These are phyloP conservation scores for Capromys pilorides DNA, from an alignment of 2,797 vertebrate species.

Conservation along the genomic window DNA sequence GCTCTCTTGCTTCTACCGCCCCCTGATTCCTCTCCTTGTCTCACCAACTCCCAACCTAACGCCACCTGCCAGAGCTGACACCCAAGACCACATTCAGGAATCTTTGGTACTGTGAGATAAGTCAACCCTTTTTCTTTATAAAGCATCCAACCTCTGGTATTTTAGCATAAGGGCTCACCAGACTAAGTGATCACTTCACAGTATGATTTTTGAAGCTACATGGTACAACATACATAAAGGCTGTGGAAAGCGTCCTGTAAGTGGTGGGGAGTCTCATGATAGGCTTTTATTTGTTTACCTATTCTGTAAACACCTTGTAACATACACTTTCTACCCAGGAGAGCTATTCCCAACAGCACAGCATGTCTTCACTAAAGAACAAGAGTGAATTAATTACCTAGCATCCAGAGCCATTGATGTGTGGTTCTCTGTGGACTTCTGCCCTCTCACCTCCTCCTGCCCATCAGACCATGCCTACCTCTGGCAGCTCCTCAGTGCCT, in stretches of 20 bases:
- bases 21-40: not conserved
- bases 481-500: too few relatives aligned
- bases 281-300: conserved; percentile 1
- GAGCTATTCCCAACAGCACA: not conserved
- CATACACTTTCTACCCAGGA: conserved; percentile 13
- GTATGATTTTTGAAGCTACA: not conserved
- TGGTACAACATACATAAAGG: not conserved
- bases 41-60: not conserved
- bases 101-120: not conserved
- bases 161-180: not conserved
- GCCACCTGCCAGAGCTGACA: not conserved
- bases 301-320: not conserved
- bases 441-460: fast-evolving
- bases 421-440: not conserved
- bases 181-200: not conserved
- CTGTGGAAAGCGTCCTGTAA: not conserved
- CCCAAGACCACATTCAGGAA: not conserved
- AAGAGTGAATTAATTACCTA: not conserved
- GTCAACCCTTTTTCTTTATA: not conserved
- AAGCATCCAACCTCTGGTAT: not conserved
- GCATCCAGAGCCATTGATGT: not conserved
- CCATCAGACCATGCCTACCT: not conserved
- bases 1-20: not conserved
- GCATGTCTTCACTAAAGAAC: not conserved
- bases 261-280: too few relatives aligned